Conservation (phyloP, 1,140 invertebrate genomes). For the Leucophenga varia region DNA sequence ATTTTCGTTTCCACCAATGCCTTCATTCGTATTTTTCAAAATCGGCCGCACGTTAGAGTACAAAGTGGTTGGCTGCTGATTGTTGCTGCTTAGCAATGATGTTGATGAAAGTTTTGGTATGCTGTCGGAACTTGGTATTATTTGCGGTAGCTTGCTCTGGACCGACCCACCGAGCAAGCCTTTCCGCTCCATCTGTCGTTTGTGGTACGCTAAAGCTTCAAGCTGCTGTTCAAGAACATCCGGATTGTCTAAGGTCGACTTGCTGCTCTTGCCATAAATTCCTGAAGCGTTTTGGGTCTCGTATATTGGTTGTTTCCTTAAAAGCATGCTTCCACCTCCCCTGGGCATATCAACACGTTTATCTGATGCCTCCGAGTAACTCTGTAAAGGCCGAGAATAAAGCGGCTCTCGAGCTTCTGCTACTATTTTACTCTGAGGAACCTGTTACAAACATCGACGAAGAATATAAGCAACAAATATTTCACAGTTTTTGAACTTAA, state of each 20-base stretch:
- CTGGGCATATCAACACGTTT: background rate
- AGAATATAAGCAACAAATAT: background rate
- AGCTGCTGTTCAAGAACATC: constrained; percentile 46
- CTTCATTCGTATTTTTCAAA: too few relatives aligned
- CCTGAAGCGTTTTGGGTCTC: constrained; percentile 8
- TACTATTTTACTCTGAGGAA: constrained; percentile 43
- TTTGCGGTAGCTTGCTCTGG: too few relatives aligned
- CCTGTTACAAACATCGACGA: too few relatives aligned
- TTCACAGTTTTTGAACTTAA: too few relatives aligned
- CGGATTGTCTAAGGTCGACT: constrained; percentile 45
- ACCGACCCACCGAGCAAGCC: constrained; percentile 31
- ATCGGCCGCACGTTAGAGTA: background rate
- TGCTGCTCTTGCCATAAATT: constrained; percentile 13
- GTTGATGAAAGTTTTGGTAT: constrained; percentile 25
- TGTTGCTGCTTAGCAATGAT: constrained; percentile 11
- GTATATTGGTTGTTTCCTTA: constrained; percentile 16
- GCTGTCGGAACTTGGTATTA: background rate
- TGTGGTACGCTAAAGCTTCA: constrained; percentile 49
- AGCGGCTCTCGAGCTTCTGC: constrained; percentile 55
- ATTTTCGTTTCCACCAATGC: too few relatives aligned
- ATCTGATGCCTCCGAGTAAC: background rate
- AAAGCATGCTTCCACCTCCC: background rate
- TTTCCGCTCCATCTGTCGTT: constrained; percentile 47
- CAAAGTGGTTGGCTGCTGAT: background rate
- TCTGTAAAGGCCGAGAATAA: constrained; percentile 55